Evolutionary conservation across 2,113 vertebrate genomes (phyloP).

Genomic region (Ovis canadensis): DNA sequence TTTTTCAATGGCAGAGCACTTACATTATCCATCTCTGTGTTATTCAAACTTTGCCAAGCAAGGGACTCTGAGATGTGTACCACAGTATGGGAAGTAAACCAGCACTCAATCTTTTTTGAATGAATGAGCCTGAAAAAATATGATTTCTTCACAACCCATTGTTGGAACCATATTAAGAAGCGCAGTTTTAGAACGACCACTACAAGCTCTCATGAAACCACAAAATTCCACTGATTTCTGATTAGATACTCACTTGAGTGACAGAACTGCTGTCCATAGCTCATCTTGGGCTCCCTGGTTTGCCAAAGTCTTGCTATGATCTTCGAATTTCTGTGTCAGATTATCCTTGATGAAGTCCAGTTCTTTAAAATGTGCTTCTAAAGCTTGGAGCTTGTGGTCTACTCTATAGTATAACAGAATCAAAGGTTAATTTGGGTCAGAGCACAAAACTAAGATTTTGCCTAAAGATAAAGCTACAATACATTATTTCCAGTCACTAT

Average conservation of each 20-base stretch:
- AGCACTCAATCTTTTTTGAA: not conserved
- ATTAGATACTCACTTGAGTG: conserved; percentile 72
- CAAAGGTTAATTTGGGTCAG: not conserved
- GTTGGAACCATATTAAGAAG: not conserved
- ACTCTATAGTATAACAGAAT: conserved; percentile 70
- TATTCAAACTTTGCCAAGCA: not conserved
- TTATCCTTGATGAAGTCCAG: conserved; percentile 73
- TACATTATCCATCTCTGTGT: not conserved
- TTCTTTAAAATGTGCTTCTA: conserved; percentile 76
- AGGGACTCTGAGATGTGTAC: not conserved
- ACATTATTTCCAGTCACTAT: not conserved
- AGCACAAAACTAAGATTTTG: not conserved
- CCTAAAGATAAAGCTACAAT: fast-evolving
- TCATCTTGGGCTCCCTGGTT: conserved; percentile 59
- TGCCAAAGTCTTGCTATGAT: conserved; percentile 62
- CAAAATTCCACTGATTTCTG: not conserved
- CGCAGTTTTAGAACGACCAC: not conserved
- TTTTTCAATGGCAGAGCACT: not conserved
- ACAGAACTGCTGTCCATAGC: conserved; percentile 38
- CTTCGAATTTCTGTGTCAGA: conserved; percentile 72
- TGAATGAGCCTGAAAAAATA: not conserved
- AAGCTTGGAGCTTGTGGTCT: conserved; percentile 72
- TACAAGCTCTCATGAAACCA: not conserved
- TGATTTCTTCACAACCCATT: not conserved
- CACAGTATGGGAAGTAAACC: not conserved